Evolutionary conservation across 2,888 invertebrate species (phyloP).

Genomic region (Eupithecia subfuscata): DNA sequence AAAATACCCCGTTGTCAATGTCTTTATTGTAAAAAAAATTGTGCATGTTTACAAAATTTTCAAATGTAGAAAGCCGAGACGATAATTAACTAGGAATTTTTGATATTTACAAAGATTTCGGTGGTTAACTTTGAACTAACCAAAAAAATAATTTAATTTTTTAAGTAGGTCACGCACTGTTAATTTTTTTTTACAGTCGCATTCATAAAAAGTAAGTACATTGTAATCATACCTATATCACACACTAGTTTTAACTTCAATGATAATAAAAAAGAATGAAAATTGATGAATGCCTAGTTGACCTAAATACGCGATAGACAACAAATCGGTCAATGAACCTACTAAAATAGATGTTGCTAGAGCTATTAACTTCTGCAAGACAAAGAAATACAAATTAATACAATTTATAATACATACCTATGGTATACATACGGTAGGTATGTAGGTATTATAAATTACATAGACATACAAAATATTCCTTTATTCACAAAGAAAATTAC

Average conservation of each 20-base stretch:
- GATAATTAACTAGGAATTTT: neutral
- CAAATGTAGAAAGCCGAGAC: neutral
- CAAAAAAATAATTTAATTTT: neutral
- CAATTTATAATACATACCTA: no score
- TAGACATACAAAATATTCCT: no score
- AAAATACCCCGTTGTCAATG: no score
- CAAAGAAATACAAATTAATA: neutral
- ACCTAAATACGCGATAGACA: conserved; percentile 20
- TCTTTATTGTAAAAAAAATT: neutral
- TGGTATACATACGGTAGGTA: no score
- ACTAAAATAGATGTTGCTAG: conserved; percentile 12
- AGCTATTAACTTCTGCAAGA: neutral
- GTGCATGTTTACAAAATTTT: neutral
- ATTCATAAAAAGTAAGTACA: neutral
- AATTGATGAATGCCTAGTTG: conserved; percentile 19
- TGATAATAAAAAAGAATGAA: neutral
- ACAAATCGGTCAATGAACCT: conserved; percentile 18
- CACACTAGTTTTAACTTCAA: neutral
- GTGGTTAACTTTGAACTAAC: neutral
- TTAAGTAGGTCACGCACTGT: conserved; percentile 1
- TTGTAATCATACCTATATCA: neutral
- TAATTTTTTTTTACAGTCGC: neutral
- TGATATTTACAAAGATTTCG: neutral
- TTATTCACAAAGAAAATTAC: no score
- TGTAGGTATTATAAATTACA: no score